Percentiles rank a stretch among this genome's conserved stretches.
phyloP scores from a whole-genome alignment of 2,888 invertebrate species.

The Dione vanillae region DNA sequence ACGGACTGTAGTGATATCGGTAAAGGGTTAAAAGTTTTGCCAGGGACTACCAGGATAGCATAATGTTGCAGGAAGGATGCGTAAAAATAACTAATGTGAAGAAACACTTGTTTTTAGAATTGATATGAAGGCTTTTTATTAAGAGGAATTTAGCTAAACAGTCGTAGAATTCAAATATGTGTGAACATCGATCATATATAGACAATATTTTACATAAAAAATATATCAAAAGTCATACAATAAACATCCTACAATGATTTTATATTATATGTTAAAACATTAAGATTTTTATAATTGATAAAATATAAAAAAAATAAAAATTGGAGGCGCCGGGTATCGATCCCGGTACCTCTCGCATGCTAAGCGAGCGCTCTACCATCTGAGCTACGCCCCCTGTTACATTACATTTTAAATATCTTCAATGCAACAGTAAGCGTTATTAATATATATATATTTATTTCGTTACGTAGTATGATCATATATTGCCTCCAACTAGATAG shows the following conservation, averaged over 20 bases:
- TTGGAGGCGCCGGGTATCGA: slow-evolving; percentile 84
- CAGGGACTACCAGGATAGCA: slow-evolving; percentile 13
- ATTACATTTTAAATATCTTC: neutral
- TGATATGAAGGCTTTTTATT: too few species aligned
- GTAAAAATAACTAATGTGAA: neutral
- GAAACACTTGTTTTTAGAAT: neutral
- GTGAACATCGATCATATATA: too few species aligned
- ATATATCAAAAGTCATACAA: too few species aligned
- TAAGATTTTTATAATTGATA: too few species aligned
- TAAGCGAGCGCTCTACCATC: slow-evolving; percentile 85
- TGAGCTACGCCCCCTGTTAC: slow-evolving; percentile 79
- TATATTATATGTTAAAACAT: too few species aligned
- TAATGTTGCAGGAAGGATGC: neutral
- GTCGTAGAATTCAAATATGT: too few species aligned
- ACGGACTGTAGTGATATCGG: neutral
- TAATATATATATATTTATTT: neutral
- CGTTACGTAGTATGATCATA: neutral
- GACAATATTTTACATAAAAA: too few species aligned
- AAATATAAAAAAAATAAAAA: too few species aligned
- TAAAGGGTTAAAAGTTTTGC: slow-evolving; percentile 14
- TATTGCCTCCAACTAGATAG: slow-evolving; percentile 18
- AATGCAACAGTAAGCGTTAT: neutral
- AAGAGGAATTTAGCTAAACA: too few species aligned
- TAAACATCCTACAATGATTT: too few species aligned
- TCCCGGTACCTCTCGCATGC: slow-evolving; percentile 85